Base-by-base conservation (phyloP, 2,888 invertebrate genomes). In the Tenthredo mesomela region DNA sequence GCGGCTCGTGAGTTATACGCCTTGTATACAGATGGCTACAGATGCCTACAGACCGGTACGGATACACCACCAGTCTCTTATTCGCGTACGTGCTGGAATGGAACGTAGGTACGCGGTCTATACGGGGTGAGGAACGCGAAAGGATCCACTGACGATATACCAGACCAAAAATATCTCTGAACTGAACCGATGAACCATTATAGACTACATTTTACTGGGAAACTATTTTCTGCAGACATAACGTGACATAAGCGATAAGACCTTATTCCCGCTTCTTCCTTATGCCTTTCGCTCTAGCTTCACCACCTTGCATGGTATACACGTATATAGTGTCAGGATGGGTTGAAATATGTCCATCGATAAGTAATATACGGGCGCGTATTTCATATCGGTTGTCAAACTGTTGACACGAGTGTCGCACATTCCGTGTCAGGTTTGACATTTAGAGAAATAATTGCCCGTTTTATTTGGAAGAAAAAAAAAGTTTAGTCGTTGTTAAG, bases 1-100 rank as follows among this genome's bases (percentile, higher is more conserved):
- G 87, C 90, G 88, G 89, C 89, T 89, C 86, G 86, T 82, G 82
- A 82, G 65, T 82, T 82, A 82, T 70, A 67, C 82, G 65, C 67
- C 80, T 80, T 80, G 80, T 80, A 58, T 80, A 80, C 80, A 70
- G 82, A 82, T 82, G 47, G 70, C 67, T 67, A 82, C 65, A 47
- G 80, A 80, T 80, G 65, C 65, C 80, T 61, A 80, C 80, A 21
- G 65, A 80, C 80, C 37, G 80, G 58, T 61, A 80, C 82, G 67
- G 70, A 50, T 82, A 82, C 82, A 65, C 80, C 80, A 82, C 82
- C 43, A 33, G 7, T 80, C 50, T 50, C 54, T n/a, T 54, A 54
- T 29, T 61, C 47, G 47, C 65, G 67, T 47, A 47, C 82, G 82
- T 65, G 67, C 67, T 25, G 82, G 70, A 82, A 70, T 40, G 82